Evolutionary conservation across 92 coral and sea anemone species (phyloP), one percentile per base, ranked within the genome.

Genomic region (Anthopleura xanthogrammica): DNA sequence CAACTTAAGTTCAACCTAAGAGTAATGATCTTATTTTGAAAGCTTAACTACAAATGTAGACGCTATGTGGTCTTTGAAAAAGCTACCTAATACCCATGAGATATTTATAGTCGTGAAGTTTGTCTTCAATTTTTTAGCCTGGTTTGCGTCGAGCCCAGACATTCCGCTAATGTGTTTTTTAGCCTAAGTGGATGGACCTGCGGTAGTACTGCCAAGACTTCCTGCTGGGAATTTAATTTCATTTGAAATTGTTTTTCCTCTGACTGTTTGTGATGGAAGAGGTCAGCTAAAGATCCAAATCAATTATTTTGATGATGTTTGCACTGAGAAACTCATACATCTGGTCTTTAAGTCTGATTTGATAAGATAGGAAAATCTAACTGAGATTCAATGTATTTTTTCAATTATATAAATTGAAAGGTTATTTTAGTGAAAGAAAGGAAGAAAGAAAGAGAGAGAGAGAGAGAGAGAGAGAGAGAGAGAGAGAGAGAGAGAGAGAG

Each of bases 311-410:
- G 14, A 24, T 68, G 16, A 36, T 12, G 43, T 68, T 68, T 68
- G 74, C 36, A 8, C 20, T n/a, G 12, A 68, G 29, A 36, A 68
- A 23, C 16, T 8, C 29, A 68, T 12, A 36, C 74, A 68, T 23
- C 74, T 68, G 74, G 74, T 68, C 74, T 68, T 68, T 68, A 68
- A 23, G 3, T 29, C 41, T 68, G 74, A 68, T 68, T 19, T 68
- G 43, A 29, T 68, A 68, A 68, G 40, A 36, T 68, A 68, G 74
- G 3, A 68, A 68, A 68, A 68, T 36, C 43, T 68, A 8, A 68
- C 16, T 12, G 41, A 68, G 74, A 68, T 68, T 14, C 58, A 68
- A 68, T 11, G 7, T 2, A 29, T n/a, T 62, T 29, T 62, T 62
- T 23, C 14, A 68, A 68, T 29, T 68, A 23, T 24, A 8, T 68